A percentile compares a stretch with the other conserved stretches of the same genome.
Conservation (phyloP, 2,797 vertebrate species). For the Potorous gilbertii region DNA sequence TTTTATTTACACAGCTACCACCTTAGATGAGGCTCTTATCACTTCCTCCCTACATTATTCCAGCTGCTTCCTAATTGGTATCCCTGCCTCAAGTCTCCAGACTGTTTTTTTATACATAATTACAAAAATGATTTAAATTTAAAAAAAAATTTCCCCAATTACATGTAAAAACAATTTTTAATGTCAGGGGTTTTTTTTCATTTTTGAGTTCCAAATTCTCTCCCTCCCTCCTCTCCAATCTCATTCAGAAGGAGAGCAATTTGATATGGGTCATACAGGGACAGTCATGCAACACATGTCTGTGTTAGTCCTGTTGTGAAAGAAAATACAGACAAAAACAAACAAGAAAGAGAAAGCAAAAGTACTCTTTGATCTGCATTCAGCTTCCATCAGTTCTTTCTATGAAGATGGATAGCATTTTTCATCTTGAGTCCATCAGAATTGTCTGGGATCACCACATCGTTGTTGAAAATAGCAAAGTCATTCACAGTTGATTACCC, state of each 20-base stretch:
- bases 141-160: not conserved
- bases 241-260: not conserved
- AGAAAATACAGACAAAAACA: not conserved
- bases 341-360: not conserved
- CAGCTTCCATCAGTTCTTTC: not conserved
- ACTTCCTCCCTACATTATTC: not conserved
- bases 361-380: not conserved
- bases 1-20: not conserved
- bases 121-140: not conserved
- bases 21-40: not conserved
- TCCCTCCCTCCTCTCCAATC: not conserved
- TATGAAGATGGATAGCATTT: not conserved
- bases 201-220: not conserved
- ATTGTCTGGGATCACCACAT: not conserved
- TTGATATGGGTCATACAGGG: not conserved
- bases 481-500: too few species aligned
- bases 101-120: not conserved
- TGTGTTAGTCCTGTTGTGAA: not conserved
- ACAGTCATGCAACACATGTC: not conserved
- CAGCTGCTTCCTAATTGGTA: not conserved
- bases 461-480: too few species aligned
- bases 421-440: not conserved
- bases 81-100: not conserved
- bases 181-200: not conserved
- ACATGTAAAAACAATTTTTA: not conserved